phyloP scores from a whole-genome alignment of 2,797 vertebrate genomes.

The Oreonectes daqikongensis region DNA sequence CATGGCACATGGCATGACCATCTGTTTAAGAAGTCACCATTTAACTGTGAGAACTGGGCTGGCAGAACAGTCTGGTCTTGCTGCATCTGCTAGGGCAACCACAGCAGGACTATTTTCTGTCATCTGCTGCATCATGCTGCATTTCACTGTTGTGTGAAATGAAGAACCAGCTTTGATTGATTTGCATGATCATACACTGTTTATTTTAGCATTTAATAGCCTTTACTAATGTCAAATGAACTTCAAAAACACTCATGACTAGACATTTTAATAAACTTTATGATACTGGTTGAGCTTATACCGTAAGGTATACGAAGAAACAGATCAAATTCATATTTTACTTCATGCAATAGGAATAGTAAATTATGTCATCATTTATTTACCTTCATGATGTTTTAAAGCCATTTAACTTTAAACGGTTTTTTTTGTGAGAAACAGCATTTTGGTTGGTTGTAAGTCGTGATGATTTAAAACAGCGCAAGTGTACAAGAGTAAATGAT shows the following conservation, averaged over 20 bases:
- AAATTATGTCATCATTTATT: too few relatives aligned
- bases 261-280: too few relatives aligned
- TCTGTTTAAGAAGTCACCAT: constrained; percentile 39
- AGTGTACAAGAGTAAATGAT: not conserved
- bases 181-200: constrained; percentile 10
- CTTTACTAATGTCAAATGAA: constrained; percentile 21
- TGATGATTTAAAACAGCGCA: not conserved
- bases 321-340: too few relatives aligned
- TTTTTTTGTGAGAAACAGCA: too few relatives aligned
- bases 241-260: not conserved
- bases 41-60: constrained; percentile 40
- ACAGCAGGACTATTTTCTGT: constrained; percentile 35
- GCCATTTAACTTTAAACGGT: too few relatives aligned
- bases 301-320: too few relatives aligned
- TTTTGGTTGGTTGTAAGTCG: too few relatives aligned
- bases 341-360: too few relatives aligned
- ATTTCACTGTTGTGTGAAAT: constrained; percentile 23
- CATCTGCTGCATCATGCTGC: constrained; percentile 23
- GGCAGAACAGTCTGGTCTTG: constrained; percentile 38
- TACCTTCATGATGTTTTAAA: too few relatives aligned
- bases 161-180: constrained; percentile 28
- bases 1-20: constrained; percentile 26
- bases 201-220: constrained; percentile 22
- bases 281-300: not conserved
- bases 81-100: constrained; percentile 30